Evolutionary conservation across 2,888 invertebrate genomes (phyloP).

Genomic region (Megaustenia siamemsis): DNA sequence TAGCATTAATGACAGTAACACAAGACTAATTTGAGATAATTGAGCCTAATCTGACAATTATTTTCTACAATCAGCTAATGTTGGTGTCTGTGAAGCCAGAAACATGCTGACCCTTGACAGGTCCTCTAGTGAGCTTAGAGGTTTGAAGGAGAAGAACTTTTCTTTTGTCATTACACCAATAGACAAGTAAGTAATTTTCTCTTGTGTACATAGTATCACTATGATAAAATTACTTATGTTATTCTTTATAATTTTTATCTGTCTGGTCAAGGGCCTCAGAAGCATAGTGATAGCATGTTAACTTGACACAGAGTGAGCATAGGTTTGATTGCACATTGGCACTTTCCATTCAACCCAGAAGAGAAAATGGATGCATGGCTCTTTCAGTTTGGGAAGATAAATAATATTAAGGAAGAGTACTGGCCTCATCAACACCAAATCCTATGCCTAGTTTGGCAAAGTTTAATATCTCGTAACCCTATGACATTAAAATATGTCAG

Average conservation of each 20-base stretch:
- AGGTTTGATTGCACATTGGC: background rate
- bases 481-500: too few relatives aligned
- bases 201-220: background rate
- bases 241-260: background rate
- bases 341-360: background rate
- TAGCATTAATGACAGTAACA: too few relatives aligned
- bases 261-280: background rate
- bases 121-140: background rate
- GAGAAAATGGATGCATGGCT: background rate
- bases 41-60: background rate
- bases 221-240: background rate
- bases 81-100: background rate
- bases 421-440: background rate
- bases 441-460: too few relatives aligned
- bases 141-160: background rate
- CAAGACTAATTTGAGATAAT: too few relatives aligned
- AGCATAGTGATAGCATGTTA: background rate
- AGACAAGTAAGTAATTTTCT: background rate
- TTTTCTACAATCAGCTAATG: background rate
- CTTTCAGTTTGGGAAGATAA: too few relatives aligned
- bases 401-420: background rate
- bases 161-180: background rate
- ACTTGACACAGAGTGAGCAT: too few relatives aligned
- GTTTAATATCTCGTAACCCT: too few relatives aligned
- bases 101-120: slow-evolving; percentile 15